A percentile compares a stretch with the other conserved stretches of the same genome.
Evolutionary conservation across 1,140 invertebrate species (phyloP).

Genomic region (Copidosoma floridanum): DNA sequence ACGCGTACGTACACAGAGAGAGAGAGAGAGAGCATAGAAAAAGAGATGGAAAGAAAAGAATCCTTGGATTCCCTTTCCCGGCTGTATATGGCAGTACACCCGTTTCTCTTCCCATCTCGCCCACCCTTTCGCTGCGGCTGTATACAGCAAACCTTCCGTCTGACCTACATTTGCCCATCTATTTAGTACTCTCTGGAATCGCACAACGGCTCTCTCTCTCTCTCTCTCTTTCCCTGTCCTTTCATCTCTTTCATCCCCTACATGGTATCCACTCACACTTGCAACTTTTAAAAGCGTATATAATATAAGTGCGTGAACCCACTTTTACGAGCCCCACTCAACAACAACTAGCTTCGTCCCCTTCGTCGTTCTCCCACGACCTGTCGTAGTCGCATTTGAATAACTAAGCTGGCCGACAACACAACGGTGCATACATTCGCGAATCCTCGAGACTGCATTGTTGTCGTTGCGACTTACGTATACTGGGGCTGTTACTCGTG

Average conservation of each 20-base stretch:
- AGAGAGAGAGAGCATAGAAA: background rate
- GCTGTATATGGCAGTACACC: too few species aligned
- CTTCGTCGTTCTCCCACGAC: conserved; percentile 6
- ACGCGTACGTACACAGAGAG: too few species aligned
- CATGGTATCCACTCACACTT: conserved; percentile 21
- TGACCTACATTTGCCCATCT: conserved; percentile 36
- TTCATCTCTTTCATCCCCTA: too few species aligned
- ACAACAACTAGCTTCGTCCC: background rate
- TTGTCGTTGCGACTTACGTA: too few species aligned
- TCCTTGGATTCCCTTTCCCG: too few species aligned
- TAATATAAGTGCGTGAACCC: too few species aligned
- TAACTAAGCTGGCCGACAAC: conserved; percentile 38
- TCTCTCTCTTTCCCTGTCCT: background rate
- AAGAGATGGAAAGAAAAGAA: background rate
- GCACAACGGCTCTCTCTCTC: background rate
- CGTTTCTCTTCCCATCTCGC: background rate
- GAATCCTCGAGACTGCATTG: too few species aligned
- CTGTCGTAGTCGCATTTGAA: conserved; percentile 35
- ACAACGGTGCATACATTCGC: conserved; percentile 39
- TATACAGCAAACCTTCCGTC: background rate
- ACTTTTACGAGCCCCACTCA: background rate
- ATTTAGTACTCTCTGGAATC: conserved; percentile 30
- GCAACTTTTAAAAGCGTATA: too few species aligned
- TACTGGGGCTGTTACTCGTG: background rate
- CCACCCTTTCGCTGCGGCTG: conserved; percentile 11